Evolutionary conservation across 2,113 vertebrate species (phyloP).

Genomic region (Antechinus stuartii): DNA sequence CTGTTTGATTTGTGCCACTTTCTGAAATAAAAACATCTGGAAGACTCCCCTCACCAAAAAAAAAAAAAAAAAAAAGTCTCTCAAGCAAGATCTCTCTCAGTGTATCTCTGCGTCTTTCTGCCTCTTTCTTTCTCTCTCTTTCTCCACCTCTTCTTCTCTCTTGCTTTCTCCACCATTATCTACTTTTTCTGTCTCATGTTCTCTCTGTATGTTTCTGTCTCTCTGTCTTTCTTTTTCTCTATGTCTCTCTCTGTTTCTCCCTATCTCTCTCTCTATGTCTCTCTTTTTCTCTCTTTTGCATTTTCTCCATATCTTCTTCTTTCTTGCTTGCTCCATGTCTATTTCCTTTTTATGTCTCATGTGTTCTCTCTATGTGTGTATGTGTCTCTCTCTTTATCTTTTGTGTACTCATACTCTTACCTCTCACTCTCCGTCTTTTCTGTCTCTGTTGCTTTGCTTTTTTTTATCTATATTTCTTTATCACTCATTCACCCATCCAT

Average conservation of each 20-base stretch:
- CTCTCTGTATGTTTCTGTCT: too few relatives aligned
- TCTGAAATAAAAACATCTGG: constrained; percentile 57
- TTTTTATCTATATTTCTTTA: neutral
- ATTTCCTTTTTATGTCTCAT: too few relatives aligned
- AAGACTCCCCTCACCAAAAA: constrained; percentile 3
- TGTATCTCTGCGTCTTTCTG: neutral
- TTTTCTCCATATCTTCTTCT: too few relatives aligned
- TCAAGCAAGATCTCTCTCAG: neutral
- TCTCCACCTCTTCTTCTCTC: too few relatives aligned
- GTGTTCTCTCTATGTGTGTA: too few relatives aligned
- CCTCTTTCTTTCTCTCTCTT: neutral
- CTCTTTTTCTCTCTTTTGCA: too few relatives aligned
- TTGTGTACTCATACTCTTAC: neutral
- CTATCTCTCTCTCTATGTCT: neutral
- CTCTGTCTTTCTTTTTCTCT: neutral
- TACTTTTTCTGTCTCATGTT: too few relatives aligned
- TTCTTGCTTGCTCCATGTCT: too few relatives aligned
- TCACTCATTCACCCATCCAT: neutral
- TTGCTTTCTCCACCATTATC: too few relatives aligned
- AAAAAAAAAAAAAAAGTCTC: neutral
- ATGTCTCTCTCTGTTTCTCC: too few relatives aligned
- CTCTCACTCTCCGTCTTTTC: neutral
- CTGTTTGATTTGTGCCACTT: constrained; percentile 61
- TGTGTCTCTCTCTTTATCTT: neutral
- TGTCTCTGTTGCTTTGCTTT: neutral